Conservation (phyloP, 1,140 invertebrate genomes). For the Lysiphlebus fabarum region DNA sequence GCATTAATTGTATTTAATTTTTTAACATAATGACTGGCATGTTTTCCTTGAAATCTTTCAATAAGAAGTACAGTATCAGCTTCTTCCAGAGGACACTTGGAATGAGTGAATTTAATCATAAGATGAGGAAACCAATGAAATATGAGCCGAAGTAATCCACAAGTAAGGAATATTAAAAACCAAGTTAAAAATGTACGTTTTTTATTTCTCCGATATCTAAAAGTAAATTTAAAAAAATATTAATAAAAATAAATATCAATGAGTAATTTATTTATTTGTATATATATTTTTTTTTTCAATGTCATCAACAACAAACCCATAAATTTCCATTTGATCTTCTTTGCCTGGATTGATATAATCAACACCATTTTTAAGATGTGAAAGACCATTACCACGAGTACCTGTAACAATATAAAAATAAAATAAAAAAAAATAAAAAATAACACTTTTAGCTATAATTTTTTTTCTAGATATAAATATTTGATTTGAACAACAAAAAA, state of each 20-base stretch:
- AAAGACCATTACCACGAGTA: constrained; percentile 44
- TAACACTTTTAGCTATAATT: constrained; percentile 1
- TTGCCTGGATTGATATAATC: constrained; percentile 63
- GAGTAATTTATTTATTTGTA: neutral
- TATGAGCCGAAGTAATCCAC: constrained; percentile 62
- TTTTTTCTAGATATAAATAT: neutral
- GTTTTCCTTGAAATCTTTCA: constrained; percentile 58
- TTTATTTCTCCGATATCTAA: constrained; percentile 58
- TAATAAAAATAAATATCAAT: neutral
- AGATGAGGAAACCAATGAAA: constrained; percentile 68
- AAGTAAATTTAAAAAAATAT: constrained; percentile 20
- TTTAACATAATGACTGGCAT: constrained; percentile 58
- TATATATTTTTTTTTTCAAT: neutral
- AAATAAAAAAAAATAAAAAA: neutral
- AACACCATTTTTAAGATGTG: constrained; percentile 50
- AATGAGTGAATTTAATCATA: constrained; percentile 62
- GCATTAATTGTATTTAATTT: constrained; percentile 46
- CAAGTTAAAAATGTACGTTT: constrained; percentile 56
- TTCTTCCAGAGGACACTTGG: constrained; percentile 55
- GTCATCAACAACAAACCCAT: constrained; percentile 37
- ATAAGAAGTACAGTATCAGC: constrained; percentile 64
- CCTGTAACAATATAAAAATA: constrained; percentile 37
- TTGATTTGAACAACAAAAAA: neutral
- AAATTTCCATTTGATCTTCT: constrained; percentile 69
- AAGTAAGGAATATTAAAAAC: constrained; percentile 60